Conservation (phyloP, 2,113 vertebrate species). For the Psilopsiagon aymara region DNA sequence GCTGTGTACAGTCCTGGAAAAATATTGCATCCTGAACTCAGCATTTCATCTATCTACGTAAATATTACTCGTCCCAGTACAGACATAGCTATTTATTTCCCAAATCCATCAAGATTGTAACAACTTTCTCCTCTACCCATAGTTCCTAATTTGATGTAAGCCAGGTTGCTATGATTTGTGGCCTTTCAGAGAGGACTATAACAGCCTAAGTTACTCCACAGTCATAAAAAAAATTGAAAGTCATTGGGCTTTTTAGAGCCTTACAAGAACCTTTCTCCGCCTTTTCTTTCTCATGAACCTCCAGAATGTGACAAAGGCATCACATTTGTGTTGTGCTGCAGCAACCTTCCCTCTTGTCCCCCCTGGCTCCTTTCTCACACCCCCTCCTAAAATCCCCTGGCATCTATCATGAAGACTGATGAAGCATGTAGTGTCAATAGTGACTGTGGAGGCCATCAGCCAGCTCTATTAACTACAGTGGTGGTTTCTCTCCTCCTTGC, state of each 20-base stretch:
- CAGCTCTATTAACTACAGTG: background rate
- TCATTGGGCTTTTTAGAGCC: background rate
- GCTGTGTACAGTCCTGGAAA: background rate
- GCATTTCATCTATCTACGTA: background rate
- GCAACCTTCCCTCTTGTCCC: background rate
- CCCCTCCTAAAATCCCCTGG: background rate
- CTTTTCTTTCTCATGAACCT: background rate
- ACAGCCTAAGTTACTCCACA: background rate
- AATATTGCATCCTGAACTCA: background rate
- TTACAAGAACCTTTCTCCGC: background rate
- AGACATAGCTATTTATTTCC: conserved; percentile 12
- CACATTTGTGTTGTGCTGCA: background rate
- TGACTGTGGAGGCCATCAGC: background rate
- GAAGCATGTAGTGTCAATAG: background rate
- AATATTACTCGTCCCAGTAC: background rate
- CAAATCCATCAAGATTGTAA: conserved; percentile 18
- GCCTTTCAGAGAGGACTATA: background rate
- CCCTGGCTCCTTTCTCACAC: background rate
- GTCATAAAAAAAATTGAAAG: conserved; percentile 6
- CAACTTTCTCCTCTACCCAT: background rate
- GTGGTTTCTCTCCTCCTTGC: background rate
- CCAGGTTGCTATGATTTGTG: background rate
- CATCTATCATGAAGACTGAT: background rate
- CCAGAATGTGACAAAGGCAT: background rate
- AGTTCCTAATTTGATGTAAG: conserved; percentile 11